Evolutionary conservation across 2,113 vertebrate species (phyloP), one percentile per base, ranked within the genome.

Genomic region (Butorides virescens): DNA sequence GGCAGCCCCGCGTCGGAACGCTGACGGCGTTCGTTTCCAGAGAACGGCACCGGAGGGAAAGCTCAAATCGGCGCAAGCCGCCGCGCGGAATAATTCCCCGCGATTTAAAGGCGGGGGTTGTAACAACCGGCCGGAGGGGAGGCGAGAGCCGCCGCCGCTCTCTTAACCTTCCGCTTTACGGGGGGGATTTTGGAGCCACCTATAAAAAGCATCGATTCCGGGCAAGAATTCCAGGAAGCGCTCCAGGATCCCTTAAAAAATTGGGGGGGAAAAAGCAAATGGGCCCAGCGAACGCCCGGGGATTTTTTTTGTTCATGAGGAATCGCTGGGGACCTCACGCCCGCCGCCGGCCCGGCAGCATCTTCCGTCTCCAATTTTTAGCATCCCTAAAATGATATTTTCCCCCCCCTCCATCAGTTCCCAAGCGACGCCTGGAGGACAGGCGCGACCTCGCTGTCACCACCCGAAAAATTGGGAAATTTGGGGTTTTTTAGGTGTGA

Each of bases 321-420:
- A 91, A 95, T 95, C 52, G 49, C 77, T 42, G 56, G 68, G 81
- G 91, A 86, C 15, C 18, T 74, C 8, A 1, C 1, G 3, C 49
- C 52, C 0, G 0, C 14, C 0, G 5, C 34, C 1, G 1, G 16
- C 21, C 14, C 0, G 0, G 53, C 17, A 56, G 25, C 22, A 39
- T 26, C 27, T 20, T 55, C 44, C 22, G 11, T 11, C 63, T 50
- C 87, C 30, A 22, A 12, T 37, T 47, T 4, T 37, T 22, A 89
- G 58, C 58, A 32, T 20, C 59, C 55, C 76, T 21, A 32, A 81
- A 90, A 58, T 1, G 9, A 37, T 2, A 7, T 20, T 13, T 42
- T 11, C 25, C 21, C 9, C 10, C 7, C 26, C 17, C 1, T 1
- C 2, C 21, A 8, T 1, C 15, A 3, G 7, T 6, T 66, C n/a